Percentiles rank a stretch among this genome's conserved stretches.
Evolutionary conservation across 2,888 invertebrate species (phyloP).

Genomic region (Antitype chi): DNA sequence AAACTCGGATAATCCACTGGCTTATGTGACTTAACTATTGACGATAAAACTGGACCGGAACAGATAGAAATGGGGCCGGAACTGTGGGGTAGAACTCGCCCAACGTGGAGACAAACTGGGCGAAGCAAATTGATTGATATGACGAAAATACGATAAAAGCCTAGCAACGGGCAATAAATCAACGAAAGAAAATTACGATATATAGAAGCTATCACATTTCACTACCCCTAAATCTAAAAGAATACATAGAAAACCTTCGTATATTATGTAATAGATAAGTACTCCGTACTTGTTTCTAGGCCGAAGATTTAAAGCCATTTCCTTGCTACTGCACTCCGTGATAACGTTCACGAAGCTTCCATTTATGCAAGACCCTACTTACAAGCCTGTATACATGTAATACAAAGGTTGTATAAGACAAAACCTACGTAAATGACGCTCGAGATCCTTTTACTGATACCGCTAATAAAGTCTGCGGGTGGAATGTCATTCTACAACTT

Average conservation of each 20-base stretch:
- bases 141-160: background rate
- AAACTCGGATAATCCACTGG: slow-evolving; percentile 24
- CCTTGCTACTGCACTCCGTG: slow-evolving; percentile 72
- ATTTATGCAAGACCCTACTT: slow-evolving; percentile 66
- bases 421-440: slow-evolving; percentile 44
- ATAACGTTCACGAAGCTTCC: slow-evolving; percentile 74
- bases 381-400: slow-evolving; percentile 30
- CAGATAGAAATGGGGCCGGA: slow-evolving; percentile 26
- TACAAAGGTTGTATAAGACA: slow-evolving; percentile 35
- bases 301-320: slow-evolving; percentile 66
- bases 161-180: background rate
- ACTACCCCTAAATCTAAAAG: background rate
- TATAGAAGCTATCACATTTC: background rate
- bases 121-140: slow-evolving; percentile 23
- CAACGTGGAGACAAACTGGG: slow-evolving; percentile 26
- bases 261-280: slow-evolving; percentile 39
- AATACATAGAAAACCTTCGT: slow-evolving; percentile 7
- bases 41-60: slow-evolving; percentile 32
- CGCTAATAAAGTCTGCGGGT: slow-evolving; percentile 41
- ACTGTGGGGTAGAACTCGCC: slow-evolving; percentile 4
- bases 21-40: slow-evolving; percentile 32
- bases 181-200: background rate
- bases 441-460: slow-evolving; percentile 56
- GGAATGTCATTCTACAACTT: slow-evolving; percentile 43
- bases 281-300: slow-evolving; percentile 42